phyloP scores from a whole-genome alignment of 2,797 vertebrate species.

The Etheostoma perlongum region DNA sequence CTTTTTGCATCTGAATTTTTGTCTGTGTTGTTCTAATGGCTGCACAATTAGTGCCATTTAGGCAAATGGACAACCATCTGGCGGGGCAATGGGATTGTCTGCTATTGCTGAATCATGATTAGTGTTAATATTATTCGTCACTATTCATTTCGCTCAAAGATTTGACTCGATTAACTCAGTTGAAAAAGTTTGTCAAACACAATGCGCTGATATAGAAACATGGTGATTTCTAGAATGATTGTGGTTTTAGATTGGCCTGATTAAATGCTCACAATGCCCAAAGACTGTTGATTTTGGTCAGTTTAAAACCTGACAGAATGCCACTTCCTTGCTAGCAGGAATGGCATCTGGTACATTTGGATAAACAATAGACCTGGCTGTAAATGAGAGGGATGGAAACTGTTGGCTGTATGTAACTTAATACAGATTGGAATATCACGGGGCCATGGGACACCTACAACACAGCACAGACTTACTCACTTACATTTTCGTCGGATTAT shows the following conservation, averaged over 20 bases:
- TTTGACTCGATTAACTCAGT: conserved; percentile 13
- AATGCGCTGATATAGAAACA: conserved; percentile 10
- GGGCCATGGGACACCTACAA: background rate
- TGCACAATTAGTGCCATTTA: conserved; percentile 66
- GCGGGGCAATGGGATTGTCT: conserved; percentile 52
- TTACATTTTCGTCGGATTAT: background rate
- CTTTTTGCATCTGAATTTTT: conserved; percentile 68
- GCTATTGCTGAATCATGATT: conserved; percentile 49
- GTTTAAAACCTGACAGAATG: conserved; percentile 29
- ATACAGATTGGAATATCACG: conserved; percentile 5
- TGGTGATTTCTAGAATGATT: background rate
- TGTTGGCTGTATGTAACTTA: conserved; percentile 7
- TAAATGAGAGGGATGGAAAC: conserved; percentile 16
- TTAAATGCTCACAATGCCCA: conserved; percentile 5
- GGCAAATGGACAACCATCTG: conserved; percentile 71
- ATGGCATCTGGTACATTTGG: conserved; percentile 39
- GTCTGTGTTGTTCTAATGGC: conserved; percentile 52
- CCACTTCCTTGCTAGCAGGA: conserved; percentile 2
- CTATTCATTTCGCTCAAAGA: conserved; percentile 53
- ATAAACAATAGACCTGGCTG: conserved; percentile 32
- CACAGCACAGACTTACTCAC: background rate
- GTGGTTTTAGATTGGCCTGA: conserved; percentile 9
- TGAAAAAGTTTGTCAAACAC: conserved; percentile 26
- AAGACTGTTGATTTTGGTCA: conserved; percentile 15
- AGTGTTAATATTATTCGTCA: conserved; percentile 46